Conservation (phyloP, 2,888 invertebrate genomes). For the Troilus luridus region DNA sequence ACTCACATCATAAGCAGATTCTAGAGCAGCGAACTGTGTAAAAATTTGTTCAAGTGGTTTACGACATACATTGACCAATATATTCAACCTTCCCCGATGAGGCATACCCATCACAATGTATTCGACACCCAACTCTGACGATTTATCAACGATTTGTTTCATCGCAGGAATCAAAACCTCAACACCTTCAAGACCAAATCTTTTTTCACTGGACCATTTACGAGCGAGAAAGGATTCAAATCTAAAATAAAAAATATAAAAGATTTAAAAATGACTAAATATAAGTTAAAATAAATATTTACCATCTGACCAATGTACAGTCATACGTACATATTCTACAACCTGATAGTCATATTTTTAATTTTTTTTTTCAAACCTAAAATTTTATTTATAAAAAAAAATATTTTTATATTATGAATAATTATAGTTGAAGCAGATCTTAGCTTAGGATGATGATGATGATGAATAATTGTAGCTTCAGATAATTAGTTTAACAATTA, state of each 20-base stretch:
- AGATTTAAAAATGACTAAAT: not conserved
- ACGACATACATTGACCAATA: conserved; percentile 91
- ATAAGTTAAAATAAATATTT: no score
- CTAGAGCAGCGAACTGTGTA: conserved; percentile 92
- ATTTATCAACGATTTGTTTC: conserved; percentile 97
- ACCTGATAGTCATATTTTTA: not conserved
- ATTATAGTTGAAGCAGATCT: no score
- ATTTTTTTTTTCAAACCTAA: not conserved
- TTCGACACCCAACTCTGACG: conserved; percentile 95
- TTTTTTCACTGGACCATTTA: conserved; percentile 99
- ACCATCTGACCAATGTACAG: no score
- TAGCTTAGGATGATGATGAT: no score
- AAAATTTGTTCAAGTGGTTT: conserved; percentile 92
- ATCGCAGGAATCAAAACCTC: conserved; percentile 99
- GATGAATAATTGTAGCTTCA: no score
- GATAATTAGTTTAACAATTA: no score
- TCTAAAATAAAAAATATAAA: conserved; percentile 70
- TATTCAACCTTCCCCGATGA: conserved; percentile 89
- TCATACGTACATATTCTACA: no score
- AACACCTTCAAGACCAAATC: conserved; percentile 98
- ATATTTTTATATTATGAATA: not conserved
- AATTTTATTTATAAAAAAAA: no score
- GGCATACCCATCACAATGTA: conserved; percentile 97
- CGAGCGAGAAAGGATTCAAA: conserved; percentile 98
- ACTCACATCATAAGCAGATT: conserved; percentile 87